Evolutionary conservation across 2,113 vertebrate genomes (phyloP).

Genomic region (Rhadina sibilatrix): DNA sequence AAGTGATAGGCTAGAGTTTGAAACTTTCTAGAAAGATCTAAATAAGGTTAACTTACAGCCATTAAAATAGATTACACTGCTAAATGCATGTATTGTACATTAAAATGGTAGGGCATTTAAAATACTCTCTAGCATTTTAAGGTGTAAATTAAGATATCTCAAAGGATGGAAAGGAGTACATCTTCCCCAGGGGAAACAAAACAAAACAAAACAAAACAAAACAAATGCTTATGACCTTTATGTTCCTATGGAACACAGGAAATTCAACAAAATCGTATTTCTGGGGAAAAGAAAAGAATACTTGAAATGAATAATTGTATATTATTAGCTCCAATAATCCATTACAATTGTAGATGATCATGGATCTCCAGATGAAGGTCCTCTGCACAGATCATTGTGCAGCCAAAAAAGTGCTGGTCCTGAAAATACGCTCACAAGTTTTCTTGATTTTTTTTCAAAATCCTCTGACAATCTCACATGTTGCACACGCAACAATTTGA

Average conservation of each 20-base stretch:
- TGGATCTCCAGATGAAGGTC: neutral
- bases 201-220: accelerated
- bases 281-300: neutral
- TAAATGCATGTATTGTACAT: neutral
- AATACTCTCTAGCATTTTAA: neutral
- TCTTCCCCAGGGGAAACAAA: neutral
- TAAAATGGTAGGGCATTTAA: neutral
- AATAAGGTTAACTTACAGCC: neutral
- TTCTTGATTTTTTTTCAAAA: neutral
- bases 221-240: accelerated
- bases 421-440: neutral
- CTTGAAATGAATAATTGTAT: neutral
- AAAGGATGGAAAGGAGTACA: neutral
- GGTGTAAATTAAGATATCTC: neutral
- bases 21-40: neutral
- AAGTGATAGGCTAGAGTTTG: neutral
- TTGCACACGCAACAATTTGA: neutral
- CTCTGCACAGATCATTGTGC: neutral
- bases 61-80: neutral
- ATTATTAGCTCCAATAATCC: neutral
- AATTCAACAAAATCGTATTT: neutral
- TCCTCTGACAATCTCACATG: neutral
- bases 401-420: neutral
- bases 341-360: neutral
- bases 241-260: neutral